phyloP scores from a whole-genome alignment of 2,888 invertebrate species.

The Temnothorax rugatulus region DNA sequence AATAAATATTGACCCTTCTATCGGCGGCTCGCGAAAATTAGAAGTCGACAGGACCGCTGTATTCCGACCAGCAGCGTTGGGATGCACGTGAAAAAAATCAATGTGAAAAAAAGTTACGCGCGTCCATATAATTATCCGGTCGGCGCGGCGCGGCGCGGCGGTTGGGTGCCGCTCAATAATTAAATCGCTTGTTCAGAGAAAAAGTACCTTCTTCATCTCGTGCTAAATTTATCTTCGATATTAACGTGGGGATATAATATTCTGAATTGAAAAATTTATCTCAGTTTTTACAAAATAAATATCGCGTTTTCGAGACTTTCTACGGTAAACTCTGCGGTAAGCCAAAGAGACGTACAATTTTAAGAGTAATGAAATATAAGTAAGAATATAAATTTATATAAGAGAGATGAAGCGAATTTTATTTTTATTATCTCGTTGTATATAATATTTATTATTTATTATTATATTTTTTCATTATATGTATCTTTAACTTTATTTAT shows the following conservation, averaged over 20 bases:
- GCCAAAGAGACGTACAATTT: neutral
- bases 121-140: constrained; percentile 24
- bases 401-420: neutral
- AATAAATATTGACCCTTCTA: constrained; percentile 47
- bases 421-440: neutral
- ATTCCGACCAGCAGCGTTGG: neutral
- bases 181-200: neutral
- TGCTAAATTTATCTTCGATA: neutral
- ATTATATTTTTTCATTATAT: neutral
- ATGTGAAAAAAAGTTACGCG: neutral
- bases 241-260: neutral
- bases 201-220: neutral
- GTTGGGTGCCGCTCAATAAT: neutral
- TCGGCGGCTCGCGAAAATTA: constrained; percentile 31
- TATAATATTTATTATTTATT: neutral
- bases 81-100: neutral
- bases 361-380: neutral
- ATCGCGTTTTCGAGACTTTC: neutral
- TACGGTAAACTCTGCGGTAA: neutral
- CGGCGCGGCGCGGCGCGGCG: neutral
- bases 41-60: neutral
- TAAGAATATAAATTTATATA: constrained; percentile 2
- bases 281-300: neutral
- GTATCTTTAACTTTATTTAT: neutral
- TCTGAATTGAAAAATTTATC: neutral